These are phyloP conservation scores for Xiphias gladius DNA, from an alignment of 2,113 vertebrate species.

Conservation along the genomic window DNA sequence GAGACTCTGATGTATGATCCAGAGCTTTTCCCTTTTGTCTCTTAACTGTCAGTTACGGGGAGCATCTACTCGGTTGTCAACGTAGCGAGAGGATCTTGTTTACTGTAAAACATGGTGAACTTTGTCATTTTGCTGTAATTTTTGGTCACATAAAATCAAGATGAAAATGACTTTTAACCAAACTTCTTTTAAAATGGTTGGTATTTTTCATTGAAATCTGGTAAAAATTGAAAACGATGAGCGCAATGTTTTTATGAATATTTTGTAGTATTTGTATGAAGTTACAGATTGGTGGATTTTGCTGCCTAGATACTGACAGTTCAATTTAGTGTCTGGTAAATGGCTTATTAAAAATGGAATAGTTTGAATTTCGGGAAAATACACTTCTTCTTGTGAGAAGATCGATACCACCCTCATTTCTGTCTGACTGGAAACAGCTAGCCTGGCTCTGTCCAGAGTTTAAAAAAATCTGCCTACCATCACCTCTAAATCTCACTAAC, in stretches of 20 bases:
- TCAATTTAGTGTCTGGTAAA: not conserved
- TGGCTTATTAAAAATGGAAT: not conserved
- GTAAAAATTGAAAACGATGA: conserved; percentile 4
- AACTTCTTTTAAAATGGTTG: too few species aligned
- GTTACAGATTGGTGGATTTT: not conserved
- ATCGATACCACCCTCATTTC: not conserved
- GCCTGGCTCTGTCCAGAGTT: too few species aligned
- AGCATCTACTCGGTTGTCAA: not conserved
- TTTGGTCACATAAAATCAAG: too few species aligned
- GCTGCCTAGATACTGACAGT: not conserved
- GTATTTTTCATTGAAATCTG: too few species aligned
- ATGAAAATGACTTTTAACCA: too few species aligned
- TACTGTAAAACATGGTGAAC: not conserved
- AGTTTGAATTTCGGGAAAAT: not conserved
- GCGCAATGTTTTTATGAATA: not conserved
- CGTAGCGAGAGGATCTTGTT: not conserved
- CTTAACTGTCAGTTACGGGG: not conserved
- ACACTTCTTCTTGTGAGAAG: not conserved
- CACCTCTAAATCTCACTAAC: too few species aligned
- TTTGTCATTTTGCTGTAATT: too few species aligned
- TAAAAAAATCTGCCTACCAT: too few species aligned
- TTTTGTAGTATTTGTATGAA: not conserved
- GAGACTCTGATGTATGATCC: not conserved
- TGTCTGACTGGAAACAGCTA: not conserved
- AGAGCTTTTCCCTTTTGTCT: not conserved